These are phyloP conservation scores for Lasioglossum leucozonium DNA, from an alignment of 2,888 invertebrate species.

Conservation along the genomic window DNA sequence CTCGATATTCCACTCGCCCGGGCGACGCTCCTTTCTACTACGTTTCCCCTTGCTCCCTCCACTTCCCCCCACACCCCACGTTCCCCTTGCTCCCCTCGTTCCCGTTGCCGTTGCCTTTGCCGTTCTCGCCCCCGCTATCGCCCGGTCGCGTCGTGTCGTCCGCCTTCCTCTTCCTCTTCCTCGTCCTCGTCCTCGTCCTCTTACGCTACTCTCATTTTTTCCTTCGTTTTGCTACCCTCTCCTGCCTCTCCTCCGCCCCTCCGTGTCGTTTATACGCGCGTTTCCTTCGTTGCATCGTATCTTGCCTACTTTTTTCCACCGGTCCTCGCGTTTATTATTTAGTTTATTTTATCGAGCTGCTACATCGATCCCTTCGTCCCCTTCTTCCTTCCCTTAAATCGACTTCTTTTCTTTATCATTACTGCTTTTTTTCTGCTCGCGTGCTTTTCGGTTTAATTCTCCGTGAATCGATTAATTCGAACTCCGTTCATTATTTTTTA, in stretches of 20 bases:
- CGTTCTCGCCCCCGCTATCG: neutral
- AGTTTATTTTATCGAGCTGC: neutral
- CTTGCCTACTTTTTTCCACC: neutral
- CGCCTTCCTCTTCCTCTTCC: neutral
- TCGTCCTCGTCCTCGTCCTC: slow-evolving; percentile 36
- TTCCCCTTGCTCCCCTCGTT: neutral
- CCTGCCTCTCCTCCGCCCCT: neutral
- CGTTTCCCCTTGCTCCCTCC: slow-evolving; percentile 36
- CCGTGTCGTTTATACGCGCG: neutral
- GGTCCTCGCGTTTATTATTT: slow-evolving; percentile 9
- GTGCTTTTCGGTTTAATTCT: neutral
- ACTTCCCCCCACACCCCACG: neutral
- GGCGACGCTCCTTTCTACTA: slow-evolving; percentile 76
- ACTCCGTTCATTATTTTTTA: neutral
- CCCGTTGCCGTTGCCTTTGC: slow-evolving; percentile 1
- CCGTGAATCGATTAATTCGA: neutral
- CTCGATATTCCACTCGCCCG: slow-evolving; percentile 82
- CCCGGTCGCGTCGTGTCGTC: neutral
- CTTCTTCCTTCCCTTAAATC: neutral
- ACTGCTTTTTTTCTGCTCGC: neutral
- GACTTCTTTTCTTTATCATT: neutral
- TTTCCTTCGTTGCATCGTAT: neutral
- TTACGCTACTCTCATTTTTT: slow-evolving; percentile 53
- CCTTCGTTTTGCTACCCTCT: slow-evolving; percentile 31
- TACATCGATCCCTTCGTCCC: neutral